Conservation (phyloP, 64 coral and sea anemone genomes). For the Exaiptasia diaphana region DNA sequence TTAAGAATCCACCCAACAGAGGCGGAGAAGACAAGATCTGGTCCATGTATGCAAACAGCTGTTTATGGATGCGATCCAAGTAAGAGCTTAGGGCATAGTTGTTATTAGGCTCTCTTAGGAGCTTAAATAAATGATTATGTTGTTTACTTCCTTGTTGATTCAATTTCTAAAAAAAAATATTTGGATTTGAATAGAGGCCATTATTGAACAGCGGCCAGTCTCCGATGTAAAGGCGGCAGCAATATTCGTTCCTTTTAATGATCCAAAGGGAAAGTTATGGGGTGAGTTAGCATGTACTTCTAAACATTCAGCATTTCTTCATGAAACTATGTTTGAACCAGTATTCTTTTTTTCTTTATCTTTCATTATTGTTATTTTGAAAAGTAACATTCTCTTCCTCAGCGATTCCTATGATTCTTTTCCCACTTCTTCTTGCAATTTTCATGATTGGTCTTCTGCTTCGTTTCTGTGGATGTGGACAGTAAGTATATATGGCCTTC, state of each 20-base stretch:
- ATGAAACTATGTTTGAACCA: no score
- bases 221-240: background rate
- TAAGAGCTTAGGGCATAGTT: no score
- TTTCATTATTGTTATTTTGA: no score
- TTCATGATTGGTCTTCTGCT: background rate
- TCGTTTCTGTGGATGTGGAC: background rate
- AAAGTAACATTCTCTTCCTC: background rate
- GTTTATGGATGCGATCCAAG: conserved; percentile 21
- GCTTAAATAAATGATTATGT: background rate
- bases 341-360: no score
- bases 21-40: background rate
- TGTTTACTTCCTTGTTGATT: background rate
- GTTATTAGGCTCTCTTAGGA: background rate
- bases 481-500: background rate
- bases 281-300: background rate
- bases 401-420: conserved; percentile 1
- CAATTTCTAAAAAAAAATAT: background rate
- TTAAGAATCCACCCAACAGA: background rate
- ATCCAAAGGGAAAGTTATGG: background rate
- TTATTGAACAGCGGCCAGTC: background rate
- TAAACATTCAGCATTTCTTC: no score
- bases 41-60: conserved; percentile 6
- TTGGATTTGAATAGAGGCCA: conserved; percentile 1
- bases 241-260: background rate
- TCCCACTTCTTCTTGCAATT: background rate